Evolutionary conservation across 2,888 invertebrate species (phyloP).

Genomic region (Lasius platythorax): DNA sequence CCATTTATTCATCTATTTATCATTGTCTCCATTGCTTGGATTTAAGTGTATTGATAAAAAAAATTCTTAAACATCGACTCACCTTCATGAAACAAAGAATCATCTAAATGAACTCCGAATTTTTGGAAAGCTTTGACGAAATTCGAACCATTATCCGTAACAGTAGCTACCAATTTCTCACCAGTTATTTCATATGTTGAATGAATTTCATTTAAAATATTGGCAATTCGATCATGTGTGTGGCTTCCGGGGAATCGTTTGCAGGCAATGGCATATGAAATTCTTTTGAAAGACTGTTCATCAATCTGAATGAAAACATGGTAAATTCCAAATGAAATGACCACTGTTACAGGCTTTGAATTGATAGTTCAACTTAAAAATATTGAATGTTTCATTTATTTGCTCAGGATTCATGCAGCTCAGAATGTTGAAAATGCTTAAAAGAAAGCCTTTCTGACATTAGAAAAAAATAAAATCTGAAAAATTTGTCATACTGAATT

Average conservation of each 20-base stretch:
- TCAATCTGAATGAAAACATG: slow-evolving; percentile 13
- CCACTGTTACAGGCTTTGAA: not conserved
- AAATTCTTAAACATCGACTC: too few relatives aligned
- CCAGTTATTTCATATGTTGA: not conserved
- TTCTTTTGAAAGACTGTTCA: slow-evolving; percentile 21
- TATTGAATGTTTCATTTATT: too few relatives aligned
- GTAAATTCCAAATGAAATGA: not conserved
- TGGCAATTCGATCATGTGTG: slow-evolving; percentile 39
- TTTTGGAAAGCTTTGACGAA: slow-evolving; percentile 5
- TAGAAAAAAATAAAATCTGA: not conserved
- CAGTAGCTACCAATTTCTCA: slow-evolving; percentile 10
- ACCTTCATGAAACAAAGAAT: slow-evolving; percentile 17
- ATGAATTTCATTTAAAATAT: slow-evolving; percentile 46
- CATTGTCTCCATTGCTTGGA: too few relatives aligned
- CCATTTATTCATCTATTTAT: too few relatives aligned
- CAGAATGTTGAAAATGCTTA: too few relatives aligned
- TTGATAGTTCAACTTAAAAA: not conserved
- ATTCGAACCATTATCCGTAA: slow-evolving; percentile 2
- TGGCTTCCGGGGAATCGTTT: slow-evolving; percentile 50
- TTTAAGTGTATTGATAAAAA: too few relatives aligned
- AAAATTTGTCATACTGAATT: too few relatives aligned
- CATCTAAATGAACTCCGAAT: slow-evolving; percentile 18
- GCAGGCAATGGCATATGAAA: slow-evolving; percentile 53
- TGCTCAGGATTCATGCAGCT: too few relatives aligned
- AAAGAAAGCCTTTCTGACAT: not conserved